Base-by-base conservation (phyloP, 2,113 vertebrate species). In the Scomber japonicus region DNA sequence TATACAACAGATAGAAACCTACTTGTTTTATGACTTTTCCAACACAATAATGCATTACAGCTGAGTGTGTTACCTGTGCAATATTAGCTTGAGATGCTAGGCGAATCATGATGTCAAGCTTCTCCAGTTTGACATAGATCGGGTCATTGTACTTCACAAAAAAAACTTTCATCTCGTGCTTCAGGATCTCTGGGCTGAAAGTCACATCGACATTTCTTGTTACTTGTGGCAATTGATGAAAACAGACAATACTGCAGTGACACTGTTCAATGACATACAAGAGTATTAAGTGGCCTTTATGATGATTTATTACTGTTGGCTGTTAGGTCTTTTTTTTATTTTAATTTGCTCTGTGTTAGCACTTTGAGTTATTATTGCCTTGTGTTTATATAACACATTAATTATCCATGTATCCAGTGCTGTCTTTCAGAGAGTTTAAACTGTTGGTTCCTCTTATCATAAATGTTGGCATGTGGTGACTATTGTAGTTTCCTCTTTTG, bases 131-230 rank as follows among this genome's bases (percentile, higher is more conserved):
- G 91, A 99, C 98, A 0, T 99, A 99, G 85, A 99, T 99, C 10
- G 98, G 98, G 90, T 99, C 98, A 0, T 99, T 99, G 92, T 99
- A 99, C 89, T 99, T 99, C n/a, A 99, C 98, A 45, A 99, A 99
- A 88, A 99, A 99, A 71, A 99, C 98, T 86, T 99, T 99, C 97
- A 99, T 99, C 94, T 99, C 98, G 0, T 99, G 98, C 90, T 99
- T 99, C 85, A 99, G 94, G 85, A 99, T 98, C 93, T 99, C 98
- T 0, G 98, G 97, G 70, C 98, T 99, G 80, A 56, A 89, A 81
- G 19, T 9, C 3, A 81, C 56, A 77, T 21, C 1, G 53, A 55
- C 14, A 64, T 48, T 66, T 45, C 1, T 62, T 17, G 15, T 79
- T 8, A 73, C 49, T 44, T 40, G 24, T 9, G n/a, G 15, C 8